phyloP scores from a whole-genome alignment of 2,888 invertebrate species.

The Trypoxylon attenuatum region DNA sequence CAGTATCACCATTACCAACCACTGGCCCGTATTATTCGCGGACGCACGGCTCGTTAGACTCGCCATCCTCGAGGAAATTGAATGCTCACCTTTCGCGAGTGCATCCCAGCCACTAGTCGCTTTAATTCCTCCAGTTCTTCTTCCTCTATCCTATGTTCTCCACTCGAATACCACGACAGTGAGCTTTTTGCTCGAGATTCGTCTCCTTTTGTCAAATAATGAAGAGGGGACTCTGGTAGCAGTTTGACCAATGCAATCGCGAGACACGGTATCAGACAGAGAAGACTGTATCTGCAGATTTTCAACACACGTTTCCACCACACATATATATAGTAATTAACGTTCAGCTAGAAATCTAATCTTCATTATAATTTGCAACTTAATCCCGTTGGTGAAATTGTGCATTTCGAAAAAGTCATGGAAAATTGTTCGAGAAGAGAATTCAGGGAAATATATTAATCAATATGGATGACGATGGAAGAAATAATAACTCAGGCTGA shows the following conservation, averaged over 20 bases:
- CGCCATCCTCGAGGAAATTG: neutral
- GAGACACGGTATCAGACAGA: conserved; percentile 58
- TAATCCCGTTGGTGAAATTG: too few species aligned
- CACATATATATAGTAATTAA: too few species aligned
- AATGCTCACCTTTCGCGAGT: conserved; percentile 42
- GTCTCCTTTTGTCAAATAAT: conserved; percentile 53
- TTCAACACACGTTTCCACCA: neutral
- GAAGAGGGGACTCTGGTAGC: conserved; percentile 62
- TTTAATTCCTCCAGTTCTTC: conserved; percentile 62
- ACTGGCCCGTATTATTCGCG: neutral
- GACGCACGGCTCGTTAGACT: neutral
- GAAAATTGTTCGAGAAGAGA: too few species aligned
- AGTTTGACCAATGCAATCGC: conserved; percentile 52
- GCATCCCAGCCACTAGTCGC: conserved; percentile 36
- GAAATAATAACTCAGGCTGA: too few species aligned
- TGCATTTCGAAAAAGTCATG: too few species aligned
- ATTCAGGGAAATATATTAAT: too few species aligned
- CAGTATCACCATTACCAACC: neutral
- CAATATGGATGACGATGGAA: too few species aligned
- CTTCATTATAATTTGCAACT: too few species aligned
- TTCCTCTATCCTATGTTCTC: conserved; percentile 35
- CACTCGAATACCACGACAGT: conserved; percentile 57
- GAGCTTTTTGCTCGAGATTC: conserved; percentile 53
- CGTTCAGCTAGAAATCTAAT: too few species aligned
- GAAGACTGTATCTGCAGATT: conserved; percentile 54